Conservation (phyloP, 2,113 vertebrate species). For the Excalfactoria chinensis region DNA sequence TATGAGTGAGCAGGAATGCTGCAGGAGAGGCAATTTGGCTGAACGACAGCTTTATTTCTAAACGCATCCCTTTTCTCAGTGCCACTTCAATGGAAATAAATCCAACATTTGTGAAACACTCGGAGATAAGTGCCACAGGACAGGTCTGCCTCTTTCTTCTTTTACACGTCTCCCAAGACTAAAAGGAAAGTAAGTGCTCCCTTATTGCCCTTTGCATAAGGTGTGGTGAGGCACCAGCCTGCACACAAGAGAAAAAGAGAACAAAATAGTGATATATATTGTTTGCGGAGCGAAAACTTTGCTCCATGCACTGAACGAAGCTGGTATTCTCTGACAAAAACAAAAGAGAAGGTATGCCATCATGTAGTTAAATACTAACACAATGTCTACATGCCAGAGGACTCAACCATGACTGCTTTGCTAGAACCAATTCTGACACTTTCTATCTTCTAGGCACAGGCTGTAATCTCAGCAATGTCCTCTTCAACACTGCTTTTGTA, state of each 20-base stretch:
- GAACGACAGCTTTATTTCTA: neutral
- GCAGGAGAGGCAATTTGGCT: neutral
- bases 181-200: neutral
- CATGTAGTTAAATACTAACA: neutral
- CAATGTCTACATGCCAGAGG: neutral
- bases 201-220: neutral
- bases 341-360: neutral
- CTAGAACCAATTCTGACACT: neutral
- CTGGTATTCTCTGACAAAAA: neutral
- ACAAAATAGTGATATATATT: neutral
- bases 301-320: neutral
- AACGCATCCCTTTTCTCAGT: rapidly evolving
- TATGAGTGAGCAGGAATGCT: neutral
- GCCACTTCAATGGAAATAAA: neutral
- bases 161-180: neutral
- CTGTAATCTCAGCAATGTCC: neutral
- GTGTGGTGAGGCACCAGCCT: neutral
- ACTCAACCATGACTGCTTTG: neutral
- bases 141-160: neutral
- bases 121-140: neutral
- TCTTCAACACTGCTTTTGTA: conserved; percentile 9
- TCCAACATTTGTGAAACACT: neutral
- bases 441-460: neutral
- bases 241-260: neutral
- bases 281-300: neutral